Evolutionary conservation across 2,113 vertebrate genomes (phyloP).

Genomic region (Urocolius indicus): DNA sequence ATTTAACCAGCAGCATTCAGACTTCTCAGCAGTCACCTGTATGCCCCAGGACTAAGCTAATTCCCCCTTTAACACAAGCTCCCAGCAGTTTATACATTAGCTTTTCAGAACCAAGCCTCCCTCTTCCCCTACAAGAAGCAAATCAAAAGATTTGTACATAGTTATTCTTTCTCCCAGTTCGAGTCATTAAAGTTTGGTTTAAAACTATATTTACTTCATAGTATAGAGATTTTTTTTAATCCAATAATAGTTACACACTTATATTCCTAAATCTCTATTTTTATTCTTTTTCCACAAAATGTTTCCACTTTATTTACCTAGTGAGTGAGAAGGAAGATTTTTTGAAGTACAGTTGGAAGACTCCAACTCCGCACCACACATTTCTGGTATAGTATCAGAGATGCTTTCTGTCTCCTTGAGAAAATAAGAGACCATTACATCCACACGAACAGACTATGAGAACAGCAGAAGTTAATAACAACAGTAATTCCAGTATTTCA

Average conservation of each 20-base stretch:
- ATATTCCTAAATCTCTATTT: not conserved
- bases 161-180: not conserved
- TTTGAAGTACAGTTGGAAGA: not conserved
- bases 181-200: not conserved
- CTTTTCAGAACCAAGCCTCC: not conserved
- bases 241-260: not conserved
- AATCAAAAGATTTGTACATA: not conserved
- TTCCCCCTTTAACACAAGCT: not conserved
- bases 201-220: not conserved
- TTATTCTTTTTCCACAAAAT: too few species aligned
- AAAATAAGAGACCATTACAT: not conserved
- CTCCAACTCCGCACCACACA: not conserved
- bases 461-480: not conserved
- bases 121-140: not conserved
- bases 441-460: not conserved
- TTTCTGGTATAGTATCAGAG: not conserved
- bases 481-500: not conserved
- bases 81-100: not conserved
- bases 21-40: not conserved
- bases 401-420: slow-evolving; percentile 59
- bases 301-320: slow-evolving; percentile 38
- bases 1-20: not conserved
- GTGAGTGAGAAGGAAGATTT: not conserved
- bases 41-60: not conserved
- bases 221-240: not conserved